Base-by-base conservation (phyloP, 2,888 invertebrate species). In the Chloroclystis v-ata region DNA sequence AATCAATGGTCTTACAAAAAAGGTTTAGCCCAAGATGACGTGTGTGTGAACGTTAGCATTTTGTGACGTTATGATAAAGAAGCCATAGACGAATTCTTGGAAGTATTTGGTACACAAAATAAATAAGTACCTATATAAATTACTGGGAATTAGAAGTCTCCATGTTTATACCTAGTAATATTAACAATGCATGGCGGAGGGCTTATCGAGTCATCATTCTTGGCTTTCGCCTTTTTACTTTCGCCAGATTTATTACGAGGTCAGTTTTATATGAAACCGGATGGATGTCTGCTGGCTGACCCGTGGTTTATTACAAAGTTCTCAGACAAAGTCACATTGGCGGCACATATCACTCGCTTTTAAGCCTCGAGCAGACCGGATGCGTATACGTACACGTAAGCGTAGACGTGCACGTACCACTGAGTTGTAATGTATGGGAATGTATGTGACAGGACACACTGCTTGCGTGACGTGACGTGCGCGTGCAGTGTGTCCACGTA, bases 141-240 rank as follows among this genome's bases (percentile, higher is more conserved):
- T n/a, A n/a, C n/a, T n/a, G n/a, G n/a, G n/a, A n/a, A n/a, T n/a
- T n/a, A n/a, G n/a, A n/a, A n/a, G n/a, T n/a, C n/a, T 16, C n/a
- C 9, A 14, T 8, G n/a, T 10, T 32, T 14, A 9, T 14, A 14
- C 5, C 10, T 10, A 26, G 6, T 9, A 10, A 20, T 24, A 20
- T 6, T 10, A 57, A 59, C 52, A 47, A 44, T 38, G 56, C 35
- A 49, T 46, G 38, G 39, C 47, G 38, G 52, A 60, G 55, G 55
- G 54, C 48, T 51, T 56, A 58, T 53, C 54, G 49, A 61, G 54
- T 65, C 67, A 63, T 63, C 64, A 48, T 66, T 62, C 70, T 67
- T 67, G 65, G 54, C 51, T 49, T 57, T 55, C 56, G 59, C 61
- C 49, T 63, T 63, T 64, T 56, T 54, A 56, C 52, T 59, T 56